These are phyloP conservation scores for Helicoverpa assulta DNA, from an alignment of 2,888 invertebrate genomes.

Conservation along the genomic window DNA sequence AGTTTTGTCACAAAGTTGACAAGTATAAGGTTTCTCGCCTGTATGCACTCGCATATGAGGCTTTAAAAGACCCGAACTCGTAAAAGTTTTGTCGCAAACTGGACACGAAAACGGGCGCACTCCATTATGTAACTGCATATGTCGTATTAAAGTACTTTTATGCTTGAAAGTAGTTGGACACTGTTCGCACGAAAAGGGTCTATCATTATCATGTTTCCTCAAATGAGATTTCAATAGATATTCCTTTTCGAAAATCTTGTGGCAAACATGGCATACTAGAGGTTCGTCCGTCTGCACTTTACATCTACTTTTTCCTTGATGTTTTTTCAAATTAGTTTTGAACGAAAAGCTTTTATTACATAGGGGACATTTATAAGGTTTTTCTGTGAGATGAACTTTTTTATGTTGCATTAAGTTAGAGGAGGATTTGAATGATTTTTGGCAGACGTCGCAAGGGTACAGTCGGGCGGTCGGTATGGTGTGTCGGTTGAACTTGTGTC, in stretches of 20 bases:
- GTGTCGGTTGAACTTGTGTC: conserved; percentile 59
- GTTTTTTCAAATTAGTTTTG: conserved; percentile 62
- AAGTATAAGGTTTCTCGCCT: conserved; percentile 70
- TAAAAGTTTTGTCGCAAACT: conserved; percentile 75
- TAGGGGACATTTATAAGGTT: conserved; percentile 62
- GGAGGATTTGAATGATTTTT: conserved; percentile 68
- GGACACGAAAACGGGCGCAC: conserved; percentile 68
- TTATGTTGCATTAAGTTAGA: conserved; percentile 74
- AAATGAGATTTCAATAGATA: conserved; percentile 64
- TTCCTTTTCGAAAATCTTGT: conserved; percentile 62
- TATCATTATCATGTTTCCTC: conserved; percentile 56
- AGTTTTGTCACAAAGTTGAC: conserved; percentile 71
- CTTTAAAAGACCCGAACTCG: conserved; percentile 62
- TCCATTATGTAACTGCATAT: conserved; percentile 73
- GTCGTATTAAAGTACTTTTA: conserved; percentile 75
- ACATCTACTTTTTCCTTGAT: conserved; percentile 59
- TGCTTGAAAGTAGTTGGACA: conserved; percentile 72
- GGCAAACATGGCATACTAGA: conserved; percentile 58
- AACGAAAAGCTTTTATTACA: conserved; percentile 65
- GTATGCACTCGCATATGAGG: conserved; percentile 77
- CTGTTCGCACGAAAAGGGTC: conserved; percentile 52
- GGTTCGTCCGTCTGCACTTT: conserved; percentile 37
- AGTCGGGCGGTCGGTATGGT: conserved; percentile 32
- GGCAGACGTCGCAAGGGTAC: conserved; percentile 67
- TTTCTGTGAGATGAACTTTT: conserved; percentile 61